Conservation (phyloP, 2,888 invertebrate species). For the Zhengitettix transpicula region DNA sequence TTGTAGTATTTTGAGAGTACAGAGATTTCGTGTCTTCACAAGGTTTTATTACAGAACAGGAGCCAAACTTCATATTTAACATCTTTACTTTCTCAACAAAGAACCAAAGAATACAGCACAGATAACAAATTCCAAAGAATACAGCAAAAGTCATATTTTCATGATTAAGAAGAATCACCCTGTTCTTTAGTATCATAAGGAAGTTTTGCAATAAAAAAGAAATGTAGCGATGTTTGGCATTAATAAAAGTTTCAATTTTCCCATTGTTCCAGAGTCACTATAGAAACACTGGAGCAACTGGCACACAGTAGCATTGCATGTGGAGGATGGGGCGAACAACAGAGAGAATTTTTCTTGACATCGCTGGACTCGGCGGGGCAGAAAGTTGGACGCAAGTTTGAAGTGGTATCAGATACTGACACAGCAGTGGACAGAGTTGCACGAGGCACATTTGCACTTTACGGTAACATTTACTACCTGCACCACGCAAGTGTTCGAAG, state of each 20-base stretch:
- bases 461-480: constrained; percentile 57
- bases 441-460: constrained; percentile 57
- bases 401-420: constrained; percentile 40
- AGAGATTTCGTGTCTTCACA: too few species aligned
- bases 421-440: constrained; percentile 49
- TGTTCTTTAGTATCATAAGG: too few species aligned
- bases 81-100: too few species aligned
- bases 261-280: constrained; percentile 44
- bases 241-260: too few species aligned
- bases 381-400: constrained; percentile 48
- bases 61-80: too few species aligned
- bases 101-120: too few species aligned
- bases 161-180: too few species aligned
- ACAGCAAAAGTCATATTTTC: too few species aligned
- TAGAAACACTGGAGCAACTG: constrained; percentile 56
- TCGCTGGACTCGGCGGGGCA: constrained; percentile 50
- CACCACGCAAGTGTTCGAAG: constrained; percentile 44
- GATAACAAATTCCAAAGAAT: too few species aligned
- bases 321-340: constrained; percentile 57
- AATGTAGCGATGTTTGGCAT: neutral
- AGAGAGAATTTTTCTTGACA: constrained; percentile 48
- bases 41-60: too few species aligned
- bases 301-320: constrained; percentile 45
- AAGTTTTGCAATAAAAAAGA: too few species aligned
- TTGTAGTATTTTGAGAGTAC: too few species aligned